Percentiles rank a stretch among this genome's conserved stretches.
phyloP scores from a whole-genome alignment of 2,113 vertebrate species.

The Aix galericulata region DNA sequence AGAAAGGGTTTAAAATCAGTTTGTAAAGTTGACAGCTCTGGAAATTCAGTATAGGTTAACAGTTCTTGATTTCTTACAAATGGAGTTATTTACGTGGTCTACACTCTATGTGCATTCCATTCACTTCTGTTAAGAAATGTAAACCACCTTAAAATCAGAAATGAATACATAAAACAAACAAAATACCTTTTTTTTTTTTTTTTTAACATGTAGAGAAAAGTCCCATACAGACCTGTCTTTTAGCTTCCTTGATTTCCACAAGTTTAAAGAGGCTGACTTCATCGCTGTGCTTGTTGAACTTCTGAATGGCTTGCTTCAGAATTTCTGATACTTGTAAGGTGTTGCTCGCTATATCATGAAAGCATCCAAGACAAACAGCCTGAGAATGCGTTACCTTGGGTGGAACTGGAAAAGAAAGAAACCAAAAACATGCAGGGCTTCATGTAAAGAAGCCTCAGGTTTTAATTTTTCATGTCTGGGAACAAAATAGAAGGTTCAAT shows the following conservation, averaged over 20 bases:
- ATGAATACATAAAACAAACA: background rate
- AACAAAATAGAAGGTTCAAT: background rate
- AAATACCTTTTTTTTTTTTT: background rate
- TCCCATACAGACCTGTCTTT: conserved; percentile 83
- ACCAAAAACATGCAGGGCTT: background rate
- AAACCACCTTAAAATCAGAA: background rate
- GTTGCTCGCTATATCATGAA: conserved; percentile 44
- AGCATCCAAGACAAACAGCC: conserved; percentile 80
- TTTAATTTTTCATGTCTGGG: background rate
- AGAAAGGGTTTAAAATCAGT: background rate
- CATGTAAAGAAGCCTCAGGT: background rate
- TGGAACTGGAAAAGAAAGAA: conserved; percentile 57
- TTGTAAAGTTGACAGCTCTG: background rate
- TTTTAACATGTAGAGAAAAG: background rate
- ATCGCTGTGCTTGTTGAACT: conserved; percentile 76
- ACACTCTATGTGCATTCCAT: background rate
- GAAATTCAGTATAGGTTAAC: background rate
- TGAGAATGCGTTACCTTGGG: background rate
- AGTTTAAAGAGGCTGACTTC: conserved; percentile 77
- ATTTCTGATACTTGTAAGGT: conserved; percentile 75
- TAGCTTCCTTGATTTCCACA: conserved; percentile 65
- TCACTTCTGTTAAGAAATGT: background rate
- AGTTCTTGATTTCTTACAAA: background rate
- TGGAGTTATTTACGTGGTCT: background rate
- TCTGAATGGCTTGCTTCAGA: conserved; percentile 67